phyloP scores from a whole-genome alignment of 2,888 invertebrate genomes.

The Phaedon cochleariae region DNA sequence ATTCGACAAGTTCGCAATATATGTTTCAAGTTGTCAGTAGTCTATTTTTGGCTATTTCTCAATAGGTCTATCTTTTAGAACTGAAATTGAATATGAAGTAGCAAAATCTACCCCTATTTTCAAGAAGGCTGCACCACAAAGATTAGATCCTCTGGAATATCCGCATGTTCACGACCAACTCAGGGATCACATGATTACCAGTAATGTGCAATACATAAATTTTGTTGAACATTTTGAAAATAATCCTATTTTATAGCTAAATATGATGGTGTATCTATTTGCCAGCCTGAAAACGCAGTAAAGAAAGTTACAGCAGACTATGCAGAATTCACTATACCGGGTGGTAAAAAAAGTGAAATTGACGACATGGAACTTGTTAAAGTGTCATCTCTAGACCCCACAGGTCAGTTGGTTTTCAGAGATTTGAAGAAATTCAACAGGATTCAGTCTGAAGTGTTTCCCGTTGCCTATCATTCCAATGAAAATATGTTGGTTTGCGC shows the following conservation, averaged over 20 bases:
- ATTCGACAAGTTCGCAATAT: too few species aligned
- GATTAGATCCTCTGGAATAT: slow-evolving; percentile 67
- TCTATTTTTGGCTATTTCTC: neutral
- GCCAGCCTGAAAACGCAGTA: slow-evolving; percentile 76
- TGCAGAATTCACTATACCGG: slow-evolving; percentile 88
- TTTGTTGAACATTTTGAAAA: too few species aligned
- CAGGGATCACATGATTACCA: slow-evolving; percentile 61
- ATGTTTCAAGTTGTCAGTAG: too few species aligned
- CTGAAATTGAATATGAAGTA: slow-evolving; percentile 50
- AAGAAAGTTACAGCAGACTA: slow-evolving; percentile 77
- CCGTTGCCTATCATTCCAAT: slow-evolving; percentile 94
- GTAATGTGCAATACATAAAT: slow-evolving; percentile 38
- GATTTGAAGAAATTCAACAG: slow-evolving; percentile 88
- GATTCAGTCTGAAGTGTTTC: slow-evolving; percentile 96
- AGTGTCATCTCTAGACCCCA: slow-evolving; percentile 66
- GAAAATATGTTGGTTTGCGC: slow-evolving; percentile 98
- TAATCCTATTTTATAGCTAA: slow-evolving; percentile 46
- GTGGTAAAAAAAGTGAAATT: slow-evolving; percentile 68
- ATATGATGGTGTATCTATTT: slow-evolving; percentile 50
- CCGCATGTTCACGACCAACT: slow-evolving; percentile 91
- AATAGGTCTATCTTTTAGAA: slow-evolving; percentile 33
- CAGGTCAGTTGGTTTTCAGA: slow-evolving; percentile 89
- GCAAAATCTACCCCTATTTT: slow-evolving; percentile 51
- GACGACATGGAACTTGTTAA: slow-evolving; percentile 66
- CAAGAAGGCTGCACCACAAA: slow-evolving; percentile 56